phyloP scores from a whole-genome alignment of 2,113 vertebrate genomes.

The Camarhynchus parvulus region DNA sequence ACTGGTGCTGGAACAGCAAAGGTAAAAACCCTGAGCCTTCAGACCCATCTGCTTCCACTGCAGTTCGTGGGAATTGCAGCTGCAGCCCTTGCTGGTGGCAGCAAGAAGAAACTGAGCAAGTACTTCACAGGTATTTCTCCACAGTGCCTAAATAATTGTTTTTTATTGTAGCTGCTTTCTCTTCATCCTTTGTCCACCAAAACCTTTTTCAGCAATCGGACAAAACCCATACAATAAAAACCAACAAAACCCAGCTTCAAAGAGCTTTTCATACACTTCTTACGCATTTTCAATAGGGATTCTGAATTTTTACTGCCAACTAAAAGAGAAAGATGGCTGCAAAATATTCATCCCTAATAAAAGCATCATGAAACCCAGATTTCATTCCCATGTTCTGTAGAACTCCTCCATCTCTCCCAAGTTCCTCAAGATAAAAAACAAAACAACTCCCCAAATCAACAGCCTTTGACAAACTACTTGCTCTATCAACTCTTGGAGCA shows the following conservation, averaged over 20 bases:
- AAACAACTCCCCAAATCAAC: neutral
- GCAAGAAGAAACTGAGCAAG: neutral
- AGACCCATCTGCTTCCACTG: neutral
- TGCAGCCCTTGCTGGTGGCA: neutral
- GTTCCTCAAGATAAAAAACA: neutral
- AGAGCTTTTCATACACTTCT: neutral
- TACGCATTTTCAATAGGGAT: neutral
- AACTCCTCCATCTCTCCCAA: neutral
- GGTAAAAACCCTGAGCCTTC: neutral
- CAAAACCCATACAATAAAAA: neutral
- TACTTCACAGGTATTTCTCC: neutral
- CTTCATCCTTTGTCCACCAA: neutral
- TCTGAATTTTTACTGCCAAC: neutral
- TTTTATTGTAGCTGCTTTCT: conserved; percentile 9
- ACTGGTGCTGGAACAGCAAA: neutral
- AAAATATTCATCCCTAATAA: neutral
- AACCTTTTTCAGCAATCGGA: neutral
- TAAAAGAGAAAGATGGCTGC: neutral
- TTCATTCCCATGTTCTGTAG: neutral
- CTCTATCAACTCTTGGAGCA: neutral
- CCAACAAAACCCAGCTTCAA: neutral
- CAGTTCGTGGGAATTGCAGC: neutral
- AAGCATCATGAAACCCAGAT: neutral
- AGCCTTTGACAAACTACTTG: neutral
- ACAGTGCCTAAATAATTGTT: neutral